A percentile compares a stretch with the other conserved stretches of the same genome.
Evolutionary conservation across 1,140 invertebrate species (phyloP).

Genomic region (Whitmania pigra): DNA sequence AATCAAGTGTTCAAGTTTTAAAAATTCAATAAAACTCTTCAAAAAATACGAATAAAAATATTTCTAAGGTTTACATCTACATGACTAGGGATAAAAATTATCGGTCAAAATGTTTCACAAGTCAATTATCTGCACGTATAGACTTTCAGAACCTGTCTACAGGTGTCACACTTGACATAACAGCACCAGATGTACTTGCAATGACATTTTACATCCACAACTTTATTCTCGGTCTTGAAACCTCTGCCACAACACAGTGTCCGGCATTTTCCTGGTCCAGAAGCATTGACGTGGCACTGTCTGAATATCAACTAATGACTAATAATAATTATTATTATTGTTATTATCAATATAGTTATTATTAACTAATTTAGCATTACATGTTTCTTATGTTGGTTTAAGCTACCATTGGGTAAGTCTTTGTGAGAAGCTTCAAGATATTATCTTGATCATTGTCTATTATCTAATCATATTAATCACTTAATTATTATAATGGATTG

Average conservation of each 20-base stretch:
- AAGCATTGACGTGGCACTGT: neutral
- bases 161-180: constrained; percentile 56
- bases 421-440: no score
- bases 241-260: constrained; percentile 79
- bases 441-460: no score
- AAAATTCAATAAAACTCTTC: neutral
- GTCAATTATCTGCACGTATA: constrained; percentile 18
- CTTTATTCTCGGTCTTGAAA: constrained; percentile 68
- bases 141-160: constrained; percentile 14
- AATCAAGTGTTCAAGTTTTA: neutral
- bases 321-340: no score
- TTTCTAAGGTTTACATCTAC: neutral
- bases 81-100: neutral
- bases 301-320: constrained; percentile 6
- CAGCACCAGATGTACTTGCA: constrained; percentile 89
- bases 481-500: no score
- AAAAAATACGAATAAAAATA: neutral
- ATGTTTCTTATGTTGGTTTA: no score
- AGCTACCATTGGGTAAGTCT: no score
- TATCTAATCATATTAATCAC: no score
- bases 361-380: no score
- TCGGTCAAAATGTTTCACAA: neutral
- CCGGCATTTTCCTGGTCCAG: constrained; percentile 55
- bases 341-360: no score
- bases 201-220: constrained; percentile 61